Evolutionary conservation across 1,140 invertebrate species (phyloP), one percentile per base, ranked within the genome.

Genomic region (Pachypsylla venusta): DNA sequence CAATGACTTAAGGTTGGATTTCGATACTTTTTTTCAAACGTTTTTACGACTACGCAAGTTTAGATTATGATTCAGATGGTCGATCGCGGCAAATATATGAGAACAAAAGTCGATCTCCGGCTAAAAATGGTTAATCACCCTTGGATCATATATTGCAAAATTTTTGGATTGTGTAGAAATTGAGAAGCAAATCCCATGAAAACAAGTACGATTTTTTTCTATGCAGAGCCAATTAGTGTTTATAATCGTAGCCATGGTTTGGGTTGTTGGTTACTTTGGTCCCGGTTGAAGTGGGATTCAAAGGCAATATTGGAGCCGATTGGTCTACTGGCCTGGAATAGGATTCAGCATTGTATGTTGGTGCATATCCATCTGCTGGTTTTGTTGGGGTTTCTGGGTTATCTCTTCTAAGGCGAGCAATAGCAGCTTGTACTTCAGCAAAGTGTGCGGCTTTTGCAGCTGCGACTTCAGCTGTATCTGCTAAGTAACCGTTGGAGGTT

Each of bases 391-490:
- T 35, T 7, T 7, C n/a, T n/a, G 7, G 7, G 30, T 7, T 35
- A n/a, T 35, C 30, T 35, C 30, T 35, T 7, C 30, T 7, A n/a
- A n/a, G 7, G n/a, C 30, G 30, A n/a, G 30, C 7, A 30, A 13
- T 60, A 56, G 56, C 62, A 54, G 39, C 30, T 16, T 40, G 42
- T 20, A 27, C 25, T 54, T 60, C 65, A 57, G 62, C 60, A 57
- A 60, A 55, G 42, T 61, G 65, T 53, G 60, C 62, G 54, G 60
- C 54, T 56, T 64, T 67, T 25, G 64, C 68, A 56, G 60, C 63
- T 26, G 63, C 61, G 20, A 65, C 64, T 54, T 65, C 64, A 28
- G 64, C 60, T 53, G 64, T 63, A 57, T 66, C 63, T 22, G 62
- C 59, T 30, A 61, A 48, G 57, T 59, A 56, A 53, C 62, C 59